Evolutionary conservation across 2,113 vertebrate genomes (phyloP).

Genomic region (Tricholaema leucomelas): DNA sequence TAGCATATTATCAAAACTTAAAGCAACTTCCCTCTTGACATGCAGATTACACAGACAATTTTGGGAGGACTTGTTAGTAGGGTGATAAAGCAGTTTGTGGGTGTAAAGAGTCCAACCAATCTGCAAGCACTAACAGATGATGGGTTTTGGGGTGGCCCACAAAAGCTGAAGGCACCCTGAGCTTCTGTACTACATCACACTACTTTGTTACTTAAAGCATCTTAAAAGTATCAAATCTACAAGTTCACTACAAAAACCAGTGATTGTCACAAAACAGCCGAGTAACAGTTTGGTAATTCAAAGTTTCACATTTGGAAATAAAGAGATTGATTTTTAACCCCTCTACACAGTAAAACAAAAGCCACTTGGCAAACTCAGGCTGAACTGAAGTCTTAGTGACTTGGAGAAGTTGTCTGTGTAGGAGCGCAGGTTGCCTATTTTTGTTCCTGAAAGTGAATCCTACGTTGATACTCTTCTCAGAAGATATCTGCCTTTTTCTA

Average conservation of each 20-base stretch:
- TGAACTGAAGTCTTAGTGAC: background rate
- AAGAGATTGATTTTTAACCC: background rate
- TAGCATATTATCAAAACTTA: background rate
- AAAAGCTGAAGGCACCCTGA: background rate
- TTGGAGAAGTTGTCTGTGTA: background rate
- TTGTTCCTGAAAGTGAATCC: background rate
- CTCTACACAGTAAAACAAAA: background rate
- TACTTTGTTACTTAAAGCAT: background rate
- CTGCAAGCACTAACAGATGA: background rate
- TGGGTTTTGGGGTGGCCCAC: background rate
- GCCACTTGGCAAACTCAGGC: background rate
- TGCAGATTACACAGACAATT: background rate
- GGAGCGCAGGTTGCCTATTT: fast-evolving
- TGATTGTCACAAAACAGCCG: background rate
- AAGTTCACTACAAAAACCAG: background rate
- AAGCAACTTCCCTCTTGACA: background rate
- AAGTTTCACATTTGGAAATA: background rate
- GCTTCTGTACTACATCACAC: background rate
- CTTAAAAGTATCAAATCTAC: background rate
- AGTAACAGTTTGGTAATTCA: background rate
- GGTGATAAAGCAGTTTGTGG: background rate
- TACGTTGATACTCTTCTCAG: too few relatives aligned
- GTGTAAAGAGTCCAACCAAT: background rate
- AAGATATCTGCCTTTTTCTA: background rate
- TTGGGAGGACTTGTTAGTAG: fast-evolving